These are phyloP conservation scores for Pleuronectes platessa DNA, from an alignment of 2,113 vertebrate species.

Conservation along the genomic window DNA sequence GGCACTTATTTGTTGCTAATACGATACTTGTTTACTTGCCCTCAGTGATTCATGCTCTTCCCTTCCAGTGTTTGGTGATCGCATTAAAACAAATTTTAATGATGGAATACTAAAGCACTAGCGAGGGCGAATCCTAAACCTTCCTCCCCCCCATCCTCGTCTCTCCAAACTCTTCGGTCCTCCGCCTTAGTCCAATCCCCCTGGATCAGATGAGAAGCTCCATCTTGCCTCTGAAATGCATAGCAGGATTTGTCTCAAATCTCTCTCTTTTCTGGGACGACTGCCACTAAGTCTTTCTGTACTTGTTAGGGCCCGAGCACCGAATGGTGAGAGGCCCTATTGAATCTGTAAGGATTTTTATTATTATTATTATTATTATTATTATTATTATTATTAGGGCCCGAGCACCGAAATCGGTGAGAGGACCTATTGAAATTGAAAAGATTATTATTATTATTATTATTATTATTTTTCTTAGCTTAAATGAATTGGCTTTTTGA, in stretches of 20 bases:
- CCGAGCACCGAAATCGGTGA: no score
- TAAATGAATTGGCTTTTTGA: no score
- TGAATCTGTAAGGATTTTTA: no score
- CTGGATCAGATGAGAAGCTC: slow-evolving; percentile 65
- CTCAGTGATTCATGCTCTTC: slow-evolving; percentile 33
- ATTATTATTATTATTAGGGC: no score
- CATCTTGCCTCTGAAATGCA: slow-evolving; percentile 53
- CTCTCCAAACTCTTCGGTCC: slow-evolving; percentile 28
- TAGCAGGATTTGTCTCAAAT: slow-evolving; percentile 65
- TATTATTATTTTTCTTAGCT: no score
- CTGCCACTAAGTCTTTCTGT: slow-evolving; percentile 61
- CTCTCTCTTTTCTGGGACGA: slow-evolving; percentile 52
- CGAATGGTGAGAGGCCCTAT: no score
- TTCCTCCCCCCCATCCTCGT: background rate
- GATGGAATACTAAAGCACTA: slow-evolving; percentile 33
- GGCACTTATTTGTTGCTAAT: slow-evolving; percentile 46
- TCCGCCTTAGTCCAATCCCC: slow-evolving; percentile 51
- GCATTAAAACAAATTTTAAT: slow-evolving; percentile 58
- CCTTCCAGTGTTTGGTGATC: slow-evolving; percentile 42
- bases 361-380: no score
- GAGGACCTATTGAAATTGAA: no score
- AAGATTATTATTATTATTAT: no score
- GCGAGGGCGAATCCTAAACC: slow-evolving; percentile 31
- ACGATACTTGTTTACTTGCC: slow-evolving; percentile 60
- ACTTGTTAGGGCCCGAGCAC: no score